phyloP scores from a whole-genome alignment of 2,113 vertebrate genomes.

The Daubentonia madagascariensis region DNA sequence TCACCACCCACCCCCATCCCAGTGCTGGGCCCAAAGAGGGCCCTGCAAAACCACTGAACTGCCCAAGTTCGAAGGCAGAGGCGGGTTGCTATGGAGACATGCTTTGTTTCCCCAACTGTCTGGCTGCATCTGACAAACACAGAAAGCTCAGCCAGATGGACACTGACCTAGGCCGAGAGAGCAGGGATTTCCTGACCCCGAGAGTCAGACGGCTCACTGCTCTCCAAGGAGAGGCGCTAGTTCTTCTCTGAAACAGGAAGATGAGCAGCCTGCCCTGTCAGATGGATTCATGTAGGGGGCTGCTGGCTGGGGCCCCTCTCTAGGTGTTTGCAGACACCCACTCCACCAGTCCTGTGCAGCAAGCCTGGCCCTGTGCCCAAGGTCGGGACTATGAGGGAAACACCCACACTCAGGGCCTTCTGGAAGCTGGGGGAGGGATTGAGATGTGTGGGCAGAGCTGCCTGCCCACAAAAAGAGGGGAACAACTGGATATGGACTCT shows the following conservation, averaged over 20 bases:
- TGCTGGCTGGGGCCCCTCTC: not conserved
- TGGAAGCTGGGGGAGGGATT: not conserved
- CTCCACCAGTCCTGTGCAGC: slow-evolving; percentile 2
- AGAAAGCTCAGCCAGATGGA: slow-evolving; percentile 57
- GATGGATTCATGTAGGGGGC: not conserved
- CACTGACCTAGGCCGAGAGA: slow-evolving; percentile 49
- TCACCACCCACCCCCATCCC: not conserved
- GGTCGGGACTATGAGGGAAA: not conserved
- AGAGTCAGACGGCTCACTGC: not conserved
- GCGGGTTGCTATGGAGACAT: slow-evolving; percentile 61
- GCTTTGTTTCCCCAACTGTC: slow-evolving; percentile 67
- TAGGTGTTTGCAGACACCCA: slow-evolving; percentile 52
- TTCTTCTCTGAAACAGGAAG: not conserved
- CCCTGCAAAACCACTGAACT: slow-evolving; percentile 55
- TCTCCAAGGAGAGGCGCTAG: not conserved
- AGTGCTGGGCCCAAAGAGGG: not conserved
- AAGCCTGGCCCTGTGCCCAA: slow-evolving; percentile 55
- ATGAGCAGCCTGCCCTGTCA: not conserved
- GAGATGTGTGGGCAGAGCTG: not conserved
- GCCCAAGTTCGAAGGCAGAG: slow-evolving; percentile 54
- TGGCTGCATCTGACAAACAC: slow-evolving; percentile 60
- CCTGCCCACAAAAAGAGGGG: not conserved
- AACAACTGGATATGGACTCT: not conserved
- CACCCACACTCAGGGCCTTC: slow-evolving; percentile 1
- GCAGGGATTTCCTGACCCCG: slow-evolving; percentile 64